Percentiles rank a stretch among this genome's conserved stretches.
Conservation (phyloP, 2,797 vertebrate genomes). For the Pangasius sanitwongsei region DNA sequence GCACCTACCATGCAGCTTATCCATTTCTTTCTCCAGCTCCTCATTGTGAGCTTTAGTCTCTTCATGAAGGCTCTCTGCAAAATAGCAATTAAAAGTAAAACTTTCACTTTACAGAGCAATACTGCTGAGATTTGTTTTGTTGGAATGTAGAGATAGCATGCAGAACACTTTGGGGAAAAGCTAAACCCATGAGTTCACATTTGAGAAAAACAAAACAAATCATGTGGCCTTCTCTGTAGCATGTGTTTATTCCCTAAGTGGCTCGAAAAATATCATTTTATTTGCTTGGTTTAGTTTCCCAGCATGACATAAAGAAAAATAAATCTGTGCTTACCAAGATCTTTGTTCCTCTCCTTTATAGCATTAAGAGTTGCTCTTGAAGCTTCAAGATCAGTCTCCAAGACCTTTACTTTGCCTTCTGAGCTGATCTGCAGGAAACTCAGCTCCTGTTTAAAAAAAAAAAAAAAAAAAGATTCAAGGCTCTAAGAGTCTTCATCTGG, state of each 20-base stretch:
- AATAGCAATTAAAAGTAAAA: not conserved
- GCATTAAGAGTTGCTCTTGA: conserved; percentile 63
- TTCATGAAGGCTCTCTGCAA: conserved; percentile 73
- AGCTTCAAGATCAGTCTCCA: conserved; percentile 73
- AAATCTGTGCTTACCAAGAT: conserved; percentile 70
- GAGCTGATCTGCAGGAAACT: conserved; percentile 72
- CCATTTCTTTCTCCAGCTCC: conserved; percentile 71
- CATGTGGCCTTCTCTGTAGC: not conserved
- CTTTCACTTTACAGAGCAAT: not conserved
- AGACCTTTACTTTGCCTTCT: conserved; percentile 69
- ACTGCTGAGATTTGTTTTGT: not conserved
- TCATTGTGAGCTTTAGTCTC: conserved; percentile 71
- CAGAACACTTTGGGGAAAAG: not conserved
- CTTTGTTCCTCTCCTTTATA: conserved; percentile 73
- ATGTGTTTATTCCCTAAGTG: not conserved
- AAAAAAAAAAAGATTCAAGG: not conserved
- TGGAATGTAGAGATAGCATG: not conserved
- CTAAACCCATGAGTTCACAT: not conserved
- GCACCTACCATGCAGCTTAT: conserved; percentile 72
- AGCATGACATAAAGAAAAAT: not conserved
- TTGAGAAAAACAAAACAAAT: not conserved
- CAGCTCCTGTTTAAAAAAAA: conserved; percentile 69
- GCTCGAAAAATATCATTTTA: not conserved
- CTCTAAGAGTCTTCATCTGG: not conserved
- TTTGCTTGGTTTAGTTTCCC: not conserved